Conservation (phyloP, 2,888 invertebrate genomes). For the Acronicta leporina region DNA sequence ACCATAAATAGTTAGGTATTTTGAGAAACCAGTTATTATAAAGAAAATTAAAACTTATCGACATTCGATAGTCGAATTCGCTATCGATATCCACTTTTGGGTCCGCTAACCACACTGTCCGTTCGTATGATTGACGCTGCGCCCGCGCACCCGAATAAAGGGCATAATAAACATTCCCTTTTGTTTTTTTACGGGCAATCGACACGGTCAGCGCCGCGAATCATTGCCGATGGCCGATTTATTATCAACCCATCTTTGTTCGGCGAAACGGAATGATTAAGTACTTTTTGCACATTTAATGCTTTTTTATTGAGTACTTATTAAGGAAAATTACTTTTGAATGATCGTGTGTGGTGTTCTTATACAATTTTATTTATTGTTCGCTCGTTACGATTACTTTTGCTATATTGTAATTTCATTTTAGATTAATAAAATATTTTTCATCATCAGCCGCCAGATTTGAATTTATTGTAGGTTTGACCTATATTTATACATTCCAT, state of each 20-base stretch:
- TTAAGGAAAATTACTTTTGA: constrained; percentile 57
- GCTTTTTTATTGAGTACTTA: constrained; percentile 46
- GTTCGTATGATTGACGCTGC: constrained; percentile 73
- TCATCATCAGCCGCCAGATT: no score
- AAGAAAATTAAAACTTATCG: no score
- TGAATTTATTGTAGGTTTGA: no score
- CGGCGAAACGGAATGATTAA: constrained; percentile 65
- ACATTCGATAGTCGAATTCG: constrained; percentile 19
- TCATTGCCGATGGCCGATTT: constrained; percentile 68
- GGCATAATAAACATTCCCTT: constrained; percentile 55
- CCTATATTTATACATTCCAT: no score
- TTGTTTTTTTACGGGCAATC: constrained; percentile 67
- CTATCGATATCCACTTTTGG: constrained; percentile 26
- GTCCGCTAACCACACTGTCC: constrained; percentile 41
- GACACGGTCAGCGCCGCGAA: constrained; percentile 42
- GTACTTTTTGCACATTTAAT: constrained; percentile 33
- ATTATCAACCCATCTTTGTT: constrained; percentile 66
- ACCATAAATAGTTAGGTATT: no score
- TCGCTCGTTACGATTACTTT: constrained; percentile 25
- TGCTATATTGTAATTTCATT: not conserved
- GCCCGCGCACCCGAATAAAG: constrained; percentile 63
- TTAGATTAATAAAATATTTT: no score
- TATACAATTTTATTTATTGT: constrained; percentile 40
- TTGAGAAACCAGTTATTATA: no score
- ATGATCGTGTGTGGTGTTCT: constrained; percentile 37